Percentiles rank a stretch among this genome's conserved stretches.
These are phyloP conservation scores for Eutrigla gurnardus DNA, from an alignment of 2,797 vertebrate species.

Conservation along the genomic window DNA sequence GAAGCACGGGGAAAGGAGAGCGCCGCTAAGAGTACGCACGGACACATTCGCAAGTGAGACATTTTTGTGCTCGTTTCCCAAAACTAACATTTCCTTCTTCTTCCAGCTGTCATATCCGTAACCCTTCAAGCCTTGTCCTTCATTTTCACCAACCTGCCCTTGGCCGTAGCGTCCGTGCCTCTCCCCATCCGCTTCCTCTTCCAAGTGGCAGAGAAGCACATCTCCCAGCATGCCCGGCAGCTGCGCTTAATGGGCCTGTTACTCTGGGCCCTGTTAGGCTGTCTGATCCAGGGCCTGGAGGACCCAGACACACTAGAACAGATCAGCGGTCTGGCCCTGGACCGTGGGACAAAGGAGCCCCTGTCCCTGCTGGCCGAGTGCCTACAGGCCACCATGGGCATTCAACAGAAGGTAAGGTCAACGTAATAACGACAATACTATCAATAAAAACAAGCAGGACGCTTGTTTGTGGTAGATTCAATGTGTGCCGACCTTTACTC, in stretches of 20 bases:
- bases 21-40: constrained; percentile 83
- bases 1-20: constrained; percentile 80
- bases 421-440: constrained; percentile 6
- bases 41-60: neutral
- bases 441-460: neutral
- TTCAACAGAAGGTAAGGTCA: constrained; percentile 81
- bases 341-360: constrained; percentile 88
- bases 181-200: constrained; percentile 93
- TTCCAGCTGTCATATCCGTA: constrained; percentile 85
- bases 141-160: constrained; percentile 94
- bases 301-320: constrained; percentile 88
- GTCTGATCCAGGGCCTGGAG: constrained; percentile 91
- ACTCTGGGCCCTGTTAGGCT: constrained; percentile 90
- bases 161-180: constrained; percentile 91
- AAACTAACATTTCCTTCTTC: constrained; percentile 23
- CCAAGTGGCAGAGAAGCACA: constrained; percentile 90
- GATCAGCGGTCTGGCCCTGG: constrained; percentile 86
- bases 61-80: neutral
- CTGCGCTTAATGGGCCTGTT: constrained; percentile 90
- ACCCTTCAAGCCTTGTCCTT: constrained; percentile 91
- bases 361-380: constrained; percentile 89
- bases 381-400: constrained; percentile 88
- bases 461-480: neutral
- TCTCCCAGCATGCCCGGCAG: constrained; percentile 89
- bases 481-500: constrained; percentile 13